phyloP scores from a whole-genome alignment of 2,113 vertebrate species.

The Cariama cristata region DNA sequence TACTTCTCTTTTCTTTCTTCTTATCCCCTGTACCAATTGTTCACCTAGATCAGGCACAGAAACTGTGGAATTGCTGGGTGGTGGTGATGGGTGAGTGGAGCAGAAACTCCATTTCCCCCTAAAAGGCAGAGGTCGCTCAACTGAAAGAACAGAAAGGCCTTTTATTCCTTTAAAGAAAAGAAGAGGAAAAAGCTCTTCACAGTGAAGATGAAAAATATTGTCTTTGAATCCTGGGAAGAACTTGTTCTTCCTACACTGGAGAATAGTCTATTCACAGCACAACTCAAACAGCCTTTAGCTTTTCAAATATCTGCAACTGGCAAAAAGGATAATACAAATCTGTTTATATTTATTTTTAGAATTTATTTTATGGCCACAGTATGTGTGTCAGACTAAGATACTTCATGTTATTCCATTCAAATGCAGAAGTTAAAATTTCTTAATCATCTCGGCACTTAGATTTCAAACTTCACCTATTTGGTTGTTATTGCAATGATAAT shows the following conservation, averaged over 20 bases:
- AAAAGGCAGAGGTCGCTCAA: constrained; percentile 20
- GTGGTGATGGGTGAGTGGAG: constrained; percentile 67
- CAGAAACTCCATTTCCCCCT: constrained; percentile 31
- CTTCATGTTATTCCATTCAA: neutral
- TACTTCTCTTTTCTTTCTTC: neutral
- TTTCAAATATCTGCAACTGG: neutral
- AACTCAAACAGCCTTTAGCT: neutral
- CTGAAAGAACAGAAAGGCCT: constrained; percentile 47
- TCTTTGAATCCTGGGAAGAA: constrained; percentile 53
- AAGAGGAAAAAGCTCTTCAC: constrained; percentile 47
- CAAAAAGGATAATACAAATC: neutral
- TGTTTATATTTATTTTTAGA: neutral
- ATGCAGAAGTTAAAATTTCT: neutral
- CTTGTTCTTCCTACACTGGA: neutral
- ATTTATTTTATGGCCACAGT: neutral
- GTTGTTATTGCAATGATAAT: neutral
- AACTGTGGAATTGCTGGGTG: constrained; percentile 35
- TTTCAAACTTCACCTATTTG: neutral
- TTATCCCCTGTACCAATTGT: constrained; percentile 1
- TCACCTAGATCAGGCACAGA: constrained; percentile 15
- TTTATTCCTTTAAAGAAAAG: constrained; percentile 56
- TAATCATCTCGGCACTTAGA: neutral
- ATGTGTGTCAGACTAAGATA: neutral
- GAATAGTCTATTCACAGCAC: constrained; percentile 11
- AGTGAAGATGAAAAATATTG: constrained; percentile 64